A percentile compares a stretch with the other conserved stretches of the same genome.
These are phyloP conservation scores for Achatina immaculata DNA, from an alignment of 1,140 invertebrate species.

Conservation along the genomic window DNA sequence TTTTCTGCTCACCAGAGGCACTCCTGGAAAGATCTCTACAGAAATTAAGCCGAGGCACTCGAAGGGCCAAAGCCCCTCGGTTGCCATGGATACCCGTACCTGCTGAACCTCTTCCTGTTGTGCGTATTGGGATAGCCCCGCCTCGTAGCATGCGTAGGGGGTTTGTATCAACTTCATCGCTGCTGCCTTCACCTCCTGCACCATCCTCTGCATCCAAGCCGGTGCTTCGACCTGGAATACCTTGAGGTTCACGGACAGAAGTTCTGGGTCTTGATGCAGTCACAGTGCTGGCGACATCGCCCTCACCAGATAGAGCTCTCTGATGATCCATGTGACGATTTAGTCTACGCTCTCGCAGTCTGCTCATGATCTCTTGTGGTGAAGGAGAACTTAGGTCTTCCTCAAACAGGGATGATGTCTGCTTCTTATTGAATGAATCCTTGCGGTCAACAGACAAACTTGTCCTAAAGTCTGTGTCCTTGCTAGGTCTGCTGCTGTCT, in stretches of 20 bases:
- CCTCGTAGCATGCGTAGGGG: constrained; percentile 81
- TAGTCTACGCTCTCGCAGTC: constrained; percentile 60
- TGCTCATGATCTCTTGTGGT: constrained; percentile 63
- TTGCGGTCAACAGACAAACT: constrained; percentile 15
- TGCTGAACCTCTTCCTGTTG: constrained; percentile 59
- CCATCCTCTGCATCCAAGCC: constrained; percentile 31
- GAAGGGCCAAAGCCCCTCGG: constrained; percentile 48
- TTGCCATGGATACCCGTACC: constrained; percentile 52
- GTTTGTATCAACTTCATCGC: constrained; percentile 75
- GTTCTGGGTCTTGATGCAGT: constrained; percentile 42
- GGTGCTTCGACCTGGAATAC: constrained; percentile 57
- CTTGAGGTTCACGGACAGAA: constrained; percentile 62
- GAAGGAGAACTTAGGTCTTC: constrained; percentile 66
- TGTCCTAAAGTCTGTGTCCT: constrained; percentile 24
- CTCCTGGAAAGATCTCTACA: constrained; percentile 37
- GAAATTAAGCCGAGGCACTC: constrained; percentile 57
- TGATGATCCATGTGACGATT: constrained; percentile 64
- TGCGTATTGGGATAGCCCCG: constrained; percentile 62
- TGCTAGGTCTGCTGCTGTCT: constrained; percentile 29
- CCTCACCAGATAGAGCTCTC: constrained; percentile 49
- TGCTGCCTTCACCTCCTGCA: constrained; percentile 9
- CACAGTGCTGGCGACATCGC: constrained; percentile 35
- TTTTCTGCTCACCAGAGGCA: not conserved
- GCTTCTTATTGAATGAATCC: constrained; percentile 33
- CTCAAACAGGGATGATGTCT: constrained; percentile 52